Evolutionary conservation across 2,888 invertebrate genomes (phyloP).

Genomic region (Deroplatys truncata): DNA sequence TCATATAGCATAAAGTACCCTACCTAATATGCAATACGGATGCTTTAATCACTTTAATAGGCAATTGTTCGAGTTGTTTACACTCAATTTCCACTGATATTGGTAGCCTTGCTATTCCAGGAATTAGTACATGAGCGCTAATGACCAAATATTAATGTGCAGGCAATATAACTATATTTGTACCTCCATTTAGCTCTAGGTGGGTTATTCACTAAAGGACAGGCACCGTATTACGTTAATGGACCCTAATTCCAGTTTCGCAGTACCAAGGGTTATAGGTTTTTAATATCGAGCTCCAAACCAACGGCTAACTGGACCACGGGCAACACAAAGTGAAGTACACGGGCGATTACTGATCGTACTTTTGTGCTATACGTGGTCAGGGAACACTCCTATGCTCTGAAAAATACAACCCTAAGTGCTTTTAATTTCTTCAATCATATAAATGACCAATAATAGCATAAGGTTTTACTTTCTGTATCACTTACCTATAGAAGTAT

Average conservation of each 20-base stretch:
- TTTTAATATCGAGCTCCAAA: not conserved
- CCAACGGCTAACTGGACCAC: not conserved
- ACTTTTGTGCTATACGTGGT: too few relatives aligned
- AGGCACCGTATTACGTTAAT: not conserved
- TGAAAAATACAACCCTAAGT: too few relatives aligned
- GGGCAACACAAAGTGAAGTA: not conserved
- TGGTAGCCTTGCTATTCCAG: not conserved
- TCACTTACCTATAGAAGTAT: too few relatives aligned
- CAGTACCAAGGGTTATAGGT: not conserved
- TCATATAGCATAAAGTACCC: not conserved
- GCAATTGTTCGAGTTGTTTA: not conserved
- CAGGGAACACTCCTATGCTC: too few relatives aligned
- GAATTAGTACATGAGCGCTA: not conserved
- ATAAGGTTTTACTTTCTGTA: too few relatives aligned
- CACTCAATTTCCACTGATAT: not conserved
- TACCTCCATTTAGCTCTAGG: not conserved
- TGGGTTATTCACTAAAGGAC: not conserved
- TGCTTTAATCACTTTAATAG: not conserved
- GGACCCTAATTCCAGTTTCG: not conserved
- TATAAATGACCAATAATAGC: too few relatives aligned
- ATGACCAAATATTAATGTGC: not conserved
- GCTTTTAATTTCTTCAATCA: too few relatives aligned
- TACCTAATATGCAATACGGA: not conserved
- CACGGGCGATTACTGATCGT: too few relatives aligned
- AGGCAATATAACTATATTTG: not conserved